A percentile compares a stretch with the other conserved stretches of the same genome.
Conservation (phyloP, 2,113 vertebrate genomes). For the Clarias macrocephalus region DNA sequence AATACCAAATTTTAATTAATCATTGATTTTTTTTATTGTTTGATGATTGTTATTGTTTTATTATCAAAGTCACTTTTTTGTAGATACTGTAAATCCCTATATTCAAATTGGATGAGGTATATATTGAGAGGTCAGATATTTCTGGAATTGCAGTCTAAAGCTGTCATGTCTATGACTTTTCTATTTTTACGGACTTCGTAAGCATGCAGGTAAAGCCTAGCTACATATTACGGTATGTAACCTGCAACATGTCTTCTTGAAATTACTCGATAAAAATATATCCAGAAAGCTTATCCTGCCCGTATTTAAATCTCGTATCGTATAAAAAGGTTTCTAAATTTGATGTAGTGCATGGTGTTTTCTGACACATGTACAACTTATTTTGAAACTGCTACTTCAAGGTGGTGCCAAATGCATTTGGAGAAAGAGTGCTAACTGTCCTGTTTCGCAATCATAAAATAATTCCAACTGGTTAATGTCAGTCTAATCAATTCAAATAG, state of each 20-base stretch:
- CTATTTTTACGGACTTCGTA: background rate
- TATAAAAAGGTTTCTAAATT: background rate
- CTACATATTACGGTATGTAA: background rate
- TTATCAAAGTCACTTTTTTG: background rate
- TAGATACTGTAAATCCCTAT: background rate
- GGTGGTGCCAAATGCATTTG: background rate
- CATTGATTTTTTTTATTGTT: background rate
- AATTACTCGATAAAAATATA: background rate
- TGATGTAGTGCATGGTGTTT: background rate
- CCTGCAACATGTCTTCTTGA: too few species aligned
- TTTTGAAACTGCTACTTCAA: background rate
- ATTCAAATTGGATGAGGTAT: background rate
- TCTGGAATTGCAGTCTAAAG: background rate
- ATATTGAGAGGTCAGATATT: background rate
- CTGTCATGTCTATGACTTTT: too few species aligned
- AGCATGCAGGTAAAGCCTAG: background rate
- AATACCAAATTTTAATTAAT: background rate
- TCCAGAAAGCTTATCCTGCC: background rate
- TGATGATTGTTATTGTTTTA: background rate
- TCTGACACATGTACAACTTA: background rate
- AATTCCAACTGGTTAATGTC: background rate
- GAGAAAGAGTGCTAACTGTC: background rate
- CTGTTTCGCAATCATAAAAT: background rate
- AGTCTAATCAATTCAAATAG: background rate
- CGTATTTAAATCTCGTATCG: background rate